Evolutionary conservation across 1,140 invertebrate species (phyloP).

Genomic region (Drosophila pandora): DNA sequence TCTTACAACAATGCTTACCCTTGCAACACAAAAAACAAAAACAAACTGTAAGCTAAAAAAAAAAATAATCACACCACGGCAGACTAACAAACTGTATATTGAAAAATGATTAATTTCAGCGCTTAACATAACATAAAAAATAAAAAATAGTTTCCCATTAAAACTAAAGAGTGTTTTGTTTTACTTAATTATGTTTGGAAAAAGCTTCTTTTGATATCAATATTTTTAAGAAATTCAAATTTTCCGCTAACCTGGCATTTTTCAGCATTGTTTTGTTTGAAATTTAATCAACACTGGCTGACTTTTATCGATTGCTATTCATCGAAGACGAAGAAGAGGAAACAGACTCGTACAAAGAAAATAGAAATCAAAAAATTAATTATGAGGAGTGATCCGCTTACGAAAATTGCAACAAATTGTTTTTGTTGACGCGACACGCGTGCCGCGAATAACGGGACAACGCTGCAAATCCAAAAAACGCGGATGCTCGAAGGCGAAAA

Average conservation of each 20-base stretch:
- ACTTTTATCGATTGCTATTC: neutral
- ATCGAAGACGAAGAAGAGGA: constrained; percentile 7
- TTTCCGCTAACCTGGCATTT: neutral
- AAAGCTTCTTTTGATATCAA: neutral
- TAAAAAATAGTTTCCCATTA: constrained; percentile 56
- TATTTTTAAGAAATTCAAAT: neutral
- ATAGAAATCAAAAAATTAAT: constrained; percentile 71
- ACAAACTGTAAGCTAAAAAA: neutral
- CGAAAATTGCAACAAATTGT: constrained; percentile 40
- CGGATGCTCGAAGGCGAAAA: constrained; percentile 13
- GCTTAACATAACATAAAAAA: constrained; percentile 52
- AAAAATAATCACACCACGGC: constrained; percentile 10
- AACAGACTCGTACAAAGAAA: constrained; percentile 55
- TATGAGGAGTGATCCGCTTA: constrained; percentile 49
- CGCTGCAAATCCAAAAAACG: constrained; percentile 29
- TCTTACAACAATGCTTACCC: neutral
- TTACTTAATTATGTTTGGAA: neutral
- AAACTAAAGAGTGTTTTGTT: neutral
- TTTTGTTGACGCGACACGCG: constrained; percentile 38
- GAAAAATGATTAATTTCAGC: constrained; percentile 60
- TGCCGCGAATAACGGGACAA: constrained; percentile 41
- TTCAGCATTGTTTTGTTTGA: neutral
- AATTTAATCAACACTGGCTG: neutral
- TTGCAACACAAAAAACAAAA: neutral
- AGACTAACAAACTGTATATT: constrained; percentile 35